phyloP scores from a whole-genome alignment of 2,888 invertebrate species.

The Caenorhabditis sinica region DNA sequence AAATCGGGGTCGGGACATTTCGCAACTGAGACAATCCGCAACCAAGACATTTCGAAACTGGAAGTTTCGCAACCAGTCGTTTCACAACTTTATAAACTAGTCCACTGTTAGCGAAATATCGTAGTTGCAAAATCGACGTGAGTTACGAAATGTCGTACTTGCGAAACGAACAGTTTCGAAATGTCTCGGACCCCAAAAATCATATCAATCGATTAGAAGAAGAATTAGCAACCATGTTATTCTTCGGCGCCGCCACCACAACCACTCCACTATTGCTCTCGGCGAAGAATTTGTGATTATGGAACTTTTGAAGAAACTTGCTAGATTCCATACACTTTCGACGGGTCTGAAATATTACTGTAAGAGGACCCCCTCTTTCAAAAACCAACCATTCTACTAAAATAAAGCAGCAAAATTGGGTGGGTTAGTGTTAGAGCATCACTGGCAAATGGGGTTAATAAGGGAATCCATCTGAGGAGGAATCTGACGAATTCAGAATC shows the following conservation, averaged over 20 bases:
- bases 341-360: slow-evolving; percentile 6
- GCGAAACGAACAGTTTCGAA: too few species aligned
- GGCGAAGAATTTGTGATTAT: slow-evolving; percentile 15
- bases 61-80: too few species aligned
- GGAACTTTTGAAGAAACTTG: background rate
- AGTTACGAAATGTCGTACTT: too few species aligned
- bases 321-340: slow-evolving; percentile 26
- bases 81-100: too few species aligned
- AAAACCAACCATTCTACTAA: slow-evolving; percentile 31
- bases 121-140: too few species aligned
- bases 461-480: slow-evolving; percentile 4
- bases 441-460: slow-evolving; percentile 42
- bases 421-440: slow-evolving; percentile 45
- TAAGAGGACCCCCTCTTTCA: background rate
- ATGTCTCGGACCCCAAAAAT: too few species aligned
- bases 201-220: background rate
- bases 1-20: too few species aligned
- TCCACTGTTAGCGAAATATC: too few species aligned
- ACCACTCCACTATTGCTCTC: slow-evolving; percentile 22
- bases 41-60: too few species aligned
- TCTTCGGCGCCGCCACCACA: background rate
- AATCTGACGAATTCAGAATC: slow-evolving; percentile 1
- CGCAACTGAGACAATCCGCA: too few species aligned
- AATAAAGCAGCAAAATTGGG: slow-evolving; percentile 28
- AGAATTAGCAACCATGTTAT: slow-evolving; percentile 1